phyloP scores from a whole-genome alignment of 1,140 invertebrate species.

The Formica selysi region DNA sequence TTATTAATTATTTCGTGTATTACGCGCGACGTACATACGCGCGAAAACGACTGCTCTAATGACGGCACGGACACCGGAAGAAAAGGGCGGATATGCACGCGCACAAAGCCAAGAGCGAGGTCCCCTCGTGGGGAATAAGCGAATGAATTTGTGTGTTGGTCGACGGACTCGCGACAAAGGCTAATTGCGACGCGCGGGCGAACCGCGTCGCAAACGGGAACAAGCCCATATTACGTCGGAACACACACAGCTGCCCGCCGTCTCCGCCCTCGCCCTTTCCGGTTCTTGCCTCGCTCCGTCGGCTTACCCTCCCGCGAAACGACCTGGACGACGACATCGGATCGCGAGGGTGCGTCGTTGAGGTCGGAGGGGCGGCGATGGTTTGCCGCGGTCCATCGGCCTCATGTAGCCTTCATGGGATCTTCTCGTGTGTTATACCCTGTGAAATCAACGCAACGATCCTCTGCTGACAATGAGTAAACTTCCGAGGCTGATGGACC shows the following conservation, averaged over 20 bases:
- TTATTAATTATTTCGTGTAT: conserved; percentile 37
- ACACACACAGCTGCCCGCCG: conserved; percentile 74
- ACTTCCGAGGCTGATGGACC: conserved; percentile 70
- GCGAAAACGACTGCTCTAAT: background rate
- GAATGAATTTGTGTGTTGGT: conserved; percentile 63
- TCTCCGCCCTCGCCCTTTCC: conserved; percentile 41
- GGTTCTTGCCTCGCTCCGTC: conserved; percentile 15
- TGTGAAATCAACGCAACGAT: conserved; percentile 67
- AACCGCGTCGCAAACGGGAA: conserved; percentile 79
- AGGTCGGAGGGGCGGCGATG: conserved; percentile 54
- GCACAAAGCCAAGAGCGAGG: background rate
- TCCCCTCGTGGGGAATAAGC: too few relatives aligned
- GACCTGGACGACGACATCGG: conserved; percentile 36
- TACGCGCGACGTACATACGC: background rate
- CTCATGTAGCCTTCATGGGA: background rate
- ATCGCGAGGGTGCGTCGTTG: conserved; percentile 51
- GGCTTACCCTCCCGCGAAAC: background rate
- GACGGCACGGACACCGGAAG: conserved; percentile 14
- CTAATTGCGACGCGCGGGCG: conserved; percentile 82
- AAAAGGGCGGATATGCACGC: conserved; percentile 18
- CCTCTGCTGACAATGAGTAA: conserved; percentile 66
- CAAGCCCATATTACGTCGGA: conserved; percentile 84
- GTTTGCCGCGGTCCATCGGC: conserved; percentile 60
- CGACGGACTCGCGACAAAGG: conserved; percentile 82
- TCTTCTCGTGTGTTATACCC: conserved; percentile 68